Evolutionary conservation across 2,113 vertebrate genomes (phyloP), one percentile per base, ranked within the genome.

Genomic region (Apteryx mantelli): DNA sequence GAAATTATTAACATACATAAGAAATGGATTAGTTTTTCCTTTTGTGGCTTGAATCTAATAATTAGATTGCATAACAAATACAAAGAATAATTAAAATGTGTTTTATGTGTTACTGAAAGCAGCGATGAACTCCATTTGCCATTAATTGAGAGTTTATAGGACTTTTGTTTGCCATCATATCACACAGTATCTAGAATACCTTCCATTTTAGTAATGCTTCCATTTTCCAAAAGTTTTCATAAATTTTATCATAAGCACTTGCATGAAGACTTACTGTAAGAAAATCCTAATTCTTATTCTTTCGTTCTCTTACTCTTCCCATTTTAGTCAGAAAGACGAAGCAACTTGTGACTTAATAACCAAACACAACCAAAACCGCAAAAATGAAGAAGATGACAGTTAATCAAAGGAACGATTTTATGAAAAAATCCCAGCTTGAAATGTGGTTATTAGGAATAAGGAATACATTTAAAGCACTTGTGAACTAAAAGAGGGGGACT

Each of bases 41-140:
- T 91, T 94, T 79, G 65, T 44, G 61, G 81, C 93, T 88, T 63
- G 93, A 96, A 88, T 30, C 42, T 79, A 52, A 84, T 78, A 80
- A 96, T 95, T 80, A 53, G 75, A 46, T 93, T 69, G 85, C 76
- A 69, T 88, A 91, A 88, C 66, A 93, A 90, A 88, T 56, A 82
- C 30, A 65, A 18, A 2, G 32, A 52, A 82, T 91, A 90, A 92
- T 86, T 82, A 80, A 71, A 34, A 88, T 22, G 82, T 77, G 71
- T 66, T 86, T 32, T 28, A 71, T 82, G 48, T 66, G 90, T 90
- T 77, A 90, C 76, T 86, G 76, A 86, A 92, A 70, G 17, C 71
- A 73, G 89, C 2, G 71, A 69, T 61, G 88, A 89, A 81, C 79
- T 93, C 75, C 13, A 13, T 69, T 88, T 75, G 68, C 82, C 61